Base-by-base conservation (phyloP, 2,888 invertebrate genomes). In the Osedax frankpressi region DNA sequence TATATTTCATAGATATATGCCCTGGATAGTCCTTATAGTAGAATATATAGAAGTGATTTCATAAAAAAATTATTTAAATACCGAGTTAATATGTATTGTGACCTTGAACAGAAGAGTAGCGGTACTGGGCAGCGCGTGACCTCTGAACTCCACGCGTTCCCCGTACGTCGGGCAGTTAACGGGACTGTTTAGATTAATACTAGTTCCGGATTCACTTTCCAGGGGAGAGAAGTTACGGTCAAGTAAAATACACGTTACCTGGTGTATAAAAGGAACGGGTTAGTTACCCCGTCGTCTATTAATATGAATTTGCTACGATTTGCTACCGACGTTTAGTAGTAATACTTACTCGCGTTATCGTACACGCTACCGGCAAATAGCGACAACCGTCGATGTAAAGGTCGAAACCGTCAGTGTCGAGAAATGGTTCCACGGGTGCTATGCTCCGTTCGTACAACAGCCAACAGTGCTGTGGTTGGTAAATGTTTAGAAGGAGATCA, bases 101-200 rank as follows among this genome's bases (percentile, higher is more conserved):
- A 82, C 83, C 81, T 83, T 83, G 26, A 83, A 77, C 24, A 83
- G 77, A 3, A 84, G 76, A 6, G 83, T 83, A 2, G 82, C 78
- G 30, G 83, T 80, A 6, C 82, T 80, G 28, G 83, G 81, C n/a
- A 83, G 76, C 74, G 78, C 79, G 11, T 81, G 79, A 62, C 82
- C 81, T 73, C 84, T 76, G 75, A 80, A 80, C 75, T 84, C 84
- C 70, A 79, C 77, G 71, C 81, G 79, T 65, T 80, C 77, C 62
- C 81, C 81, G 75, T 80, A 84, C 14, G 81, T 79, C n/a, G 84
- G 83, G 74, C 82, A 82, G 76, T 81, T 82, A 60, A 83, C 80
- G 76, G 82, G 81, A 74, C 81, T 81, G 77, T 83, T 81, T 30
- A 82, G 76, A 44, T 80, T 79, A 3, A 81, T 78, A 27, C 77